Conservation (phyloP, 2,113 vertebrate genomes). For the Ameiurus melas region DNA sequence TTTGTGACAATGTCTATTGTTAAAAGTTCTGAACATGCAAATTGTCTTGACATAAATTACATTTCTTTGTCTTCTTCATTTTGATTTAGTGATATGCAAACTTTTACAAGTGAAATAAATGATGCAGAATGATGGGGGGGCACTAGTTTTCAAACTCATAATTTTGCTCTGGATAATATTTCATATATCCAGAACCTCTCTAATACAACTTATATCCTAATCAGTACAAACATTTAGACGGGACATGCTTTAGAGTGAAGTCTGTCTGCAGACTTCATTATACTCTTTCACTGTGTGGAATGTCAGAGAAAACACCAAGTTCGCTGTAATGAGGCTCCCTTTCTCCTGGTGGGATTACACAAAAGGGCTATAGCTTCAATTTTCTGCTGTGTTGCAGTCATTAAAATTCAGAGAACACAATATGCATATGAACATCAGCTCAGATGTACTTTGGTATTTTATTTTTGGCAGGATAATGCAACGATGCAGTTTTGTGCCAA, state of each 20-base stretch:
- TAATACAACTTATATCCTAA: background rate
- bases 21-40: background rate
- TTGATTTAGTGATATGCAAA: too few relatives aligned
- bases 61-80: background rate
- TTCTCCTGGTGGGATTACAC: conserved; percentile 37
- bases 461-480: conserved; percentile 58
- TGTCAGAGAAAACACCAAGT: conserved; percentile 13
- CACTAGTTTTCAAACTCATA: background rate
- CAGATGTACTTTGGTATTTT: background rate
- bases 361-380: conserved; percentile 16
- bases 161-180: background rate
- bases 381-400: conserved; percentile 31
- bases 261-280: conserved; percentile 28
- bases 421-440: background rate
- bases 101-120: background rate
- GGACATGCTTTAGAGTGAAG: background rate
- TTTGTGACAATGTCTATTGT: background rate
- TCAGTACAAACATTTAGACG: background rate
- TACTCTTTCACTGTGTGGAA: background rate
- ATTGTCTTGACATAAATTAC: background rate
- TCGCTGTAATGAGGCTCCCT: conserved; percentile 28
- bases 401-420: conserved; percentile 13
- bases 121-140: background rate
- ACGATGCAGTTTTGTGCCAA: conserved; percentile 93
- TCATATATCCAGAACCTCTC: background rate